These are phyloP conservation scores for Rhinichthys klamathensis DNA, from an alignment of 2,113 vertebrate species.

Conservation along the genomic window DNA sequence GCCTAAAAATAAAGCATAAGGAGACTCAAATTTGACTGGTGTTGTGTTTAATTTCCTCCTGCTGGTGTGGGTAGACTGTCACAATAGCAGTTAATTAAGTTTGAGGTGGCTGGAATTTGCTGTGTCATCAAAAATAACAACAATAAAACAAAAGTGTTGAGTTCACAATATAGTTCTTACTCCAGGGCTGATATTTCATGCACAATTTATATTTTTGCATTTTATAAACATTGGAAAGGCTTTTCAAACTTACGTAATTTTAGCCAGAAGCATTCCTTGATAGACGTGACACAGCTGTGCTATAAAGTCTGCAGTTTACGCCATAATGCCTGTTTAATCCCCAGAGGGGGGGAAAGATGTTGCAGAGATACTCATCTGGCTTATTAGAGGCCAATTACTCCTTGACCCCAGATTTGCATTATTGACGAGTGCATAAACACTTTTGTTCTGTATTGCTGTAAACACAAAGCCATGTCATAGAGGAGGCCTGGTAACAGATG, in stretches of 20 bases:
- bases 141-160: constrained; percentile 17
- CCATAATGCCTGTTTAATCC: constrained; percentile 5
- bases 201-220: constrained; percentile 20
- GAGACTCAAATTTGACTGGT: constrained; percentile 15
- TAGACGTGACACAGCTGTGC: background rate
- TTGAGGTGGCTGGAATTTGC: constrained; percentile 22
- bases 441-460: constrained; percentile 26
- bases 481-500: constrained; percentile 42
- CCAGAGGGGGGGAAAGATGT: background rate
- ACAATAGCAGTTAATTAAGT: constrained; percentile 11
- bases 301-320: background rate
- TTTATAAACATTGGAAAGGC: background rate
- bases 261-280: background rate
- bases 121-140: constrained; percentile 32
- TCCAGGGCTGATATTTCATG: background rate
- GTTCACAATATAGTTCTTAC: background rate
- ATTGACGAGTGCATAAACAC: constrained; percentile 46
- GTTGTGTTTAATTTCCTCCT: constrained; percentile 43
- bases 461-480: constrained; percentile 7
- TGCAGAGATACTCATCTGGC: constrained; percentile 1
- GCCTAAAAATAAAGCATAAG: constrained; percentile 34
- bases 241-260: background rate
- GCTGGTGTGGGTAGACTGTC: constrained; percentile 11
- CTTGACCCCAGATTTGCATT: constrained; percentile 46
- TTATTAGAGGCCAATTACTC: constrained; percentile 35